Evolutionary conservation across 2,888 invertebrate species (phyloP).

Genomic region (Poecilus cupreus): DNA sequence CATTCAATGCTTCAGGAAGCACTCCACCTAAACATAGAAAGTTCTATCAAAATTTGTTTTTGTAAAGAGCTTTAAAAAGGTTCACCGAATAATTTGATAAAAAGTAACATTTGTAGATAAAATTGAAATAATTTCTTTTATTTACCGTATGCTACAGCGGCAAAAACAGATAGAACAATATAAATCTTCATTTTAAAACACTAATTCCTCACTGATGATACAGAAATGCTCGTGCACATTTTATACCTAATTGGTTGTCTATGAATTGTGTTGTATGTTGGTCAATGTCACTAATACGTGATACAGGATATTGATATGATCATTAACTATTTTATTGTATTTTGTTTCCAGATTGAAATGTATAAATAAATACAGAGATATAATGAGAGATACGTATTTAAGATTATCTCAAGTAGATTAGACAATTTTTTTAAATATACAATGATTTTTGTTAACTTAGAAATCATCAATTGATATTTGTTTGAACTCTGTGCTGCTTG

Average conservation of each 20-base stretch:
- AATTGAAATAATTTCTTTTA: not conserved
- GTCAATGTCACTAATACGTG: slow-evolving; percentile 1
- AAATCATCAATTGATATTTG: no score
- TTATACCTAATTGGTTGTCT: not conserved
- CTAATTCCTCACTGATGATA: not conserved
- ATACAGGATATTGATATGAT: not conserved
- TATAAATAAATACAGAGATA: no score
- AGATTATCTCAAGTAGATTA: no score
- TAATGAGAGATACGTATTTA: no score
- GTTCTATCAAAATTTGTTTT: not conserved
- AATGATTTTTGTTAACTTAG: no score
- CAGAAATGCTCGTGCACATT: not conserved
- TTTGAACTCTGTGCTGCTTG: no score
- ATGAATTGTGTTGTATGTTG: not conserved
- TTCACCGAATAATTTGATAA: not conserved
- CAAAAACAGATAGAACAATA: not conserved
- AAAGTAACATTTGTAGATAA: no score
- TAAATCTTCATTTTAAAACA: not conserved
- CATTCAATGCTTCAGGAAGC: not conserved
- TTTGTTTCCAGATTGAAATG: no score
- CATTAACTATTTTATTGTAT: no score
- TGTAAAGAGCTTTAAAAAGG: not conserved
- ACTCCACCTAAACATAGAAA: not conserved
- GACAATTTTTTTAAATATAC: no score
- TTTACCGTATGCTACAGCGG: not conserved